Base-by-base conservation (phyloP, 2,888 invertebrate species). In the Ceriagrion tenellum region DNA sequence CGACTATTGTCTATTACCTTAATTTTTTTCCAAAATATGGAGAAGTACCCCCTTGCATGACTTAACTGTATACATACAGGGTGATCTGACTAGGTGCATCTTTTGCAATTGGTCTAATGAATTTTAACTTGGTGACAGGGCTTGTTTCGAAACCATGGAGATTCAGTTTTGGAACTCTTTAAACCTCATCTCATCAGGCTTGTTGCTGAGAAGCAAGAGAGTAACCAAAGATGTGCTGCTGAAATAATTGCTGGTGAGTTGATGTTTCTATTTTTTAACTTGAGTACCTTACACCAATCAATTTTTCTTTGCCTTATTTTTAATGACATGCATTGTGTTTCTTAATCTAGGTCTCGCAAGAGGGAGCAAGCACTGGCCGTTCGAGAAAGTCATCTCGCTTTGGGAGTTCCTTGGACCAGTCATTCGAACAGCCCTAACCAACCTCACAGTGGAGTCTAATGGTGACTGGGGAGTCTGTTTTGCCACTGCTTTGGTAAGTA, bases 291-390 rank as follows among this genome's bases (percentile, higher is more conserved):
- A 0, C 6, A 16, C 16, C 10, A 91, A 90, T 56, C 23, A 63
- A n/a, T 0, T 88, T 0, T 59, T 90, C n/a, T 40, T 90, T 59
- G 3, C 8, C 69, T 23, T 26, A 69, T 69, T 69, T 69, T 10
- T 69, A n/a, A 69, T 3, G 1, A 1, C 26, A 26, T 69, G 23
- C n/a, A n/a, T 69, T 69, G 18, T 18, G 6, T 47, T 95, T 12
- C 69, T 74, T 35, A 55, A 93, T 95, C 10, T 95, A 96, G 98
- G 98, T 0, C 97, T 98, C 0, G 97, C 99, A 40, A 97, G 98
- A n/a, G 99, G 99, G 3, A 98, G 98, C 55, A 98, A 99, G 96
- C 98, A 98, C 97, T 99, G 99, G 99, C 97, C 98, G 0, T 98
- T 97, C 96, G 97, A 97, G 0, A 98, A 98, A 97, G 97, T 98